Evolutionary conservation across 2,797 vertebrate genomes (phyloP), one percentile per base, ranked within the genome.

Genomic region (Nasua narica): DNA sequence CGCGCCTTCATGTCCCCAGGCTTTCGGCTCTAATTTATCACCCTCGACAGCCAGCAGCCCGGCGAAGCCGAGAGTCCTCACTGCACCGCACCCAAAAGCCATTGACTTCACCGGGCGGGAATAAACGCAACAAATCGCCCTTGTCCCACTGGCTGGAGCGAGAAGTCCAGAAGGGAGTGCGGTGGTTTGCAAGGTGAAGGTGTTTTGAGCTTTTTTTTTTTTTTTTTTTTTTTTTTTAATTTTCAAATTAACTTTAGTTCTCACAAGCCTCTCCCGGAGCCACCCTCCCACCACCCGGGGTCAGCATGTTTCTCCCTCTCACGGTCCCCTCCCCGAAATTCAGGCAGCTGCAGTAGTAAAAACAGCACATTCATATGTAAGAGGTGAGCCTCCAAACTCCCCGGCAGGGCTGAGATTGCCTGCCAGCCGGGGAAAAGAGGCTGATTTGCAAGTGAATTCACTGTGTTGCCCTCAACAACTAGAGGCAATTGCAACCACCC

Each of bases 371-470:
- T 95, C 91, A 48, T 48, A 93, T 78, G 96, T 72, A 88, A 96
- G 96, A 93, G 76, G 27, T 37, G 67, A 95, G 72, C 92, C 43
- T 54, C 65, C 84, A 60, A 89, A 92, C 48, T 29, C 43, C 19
- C 52, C 0, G 11, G 84, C 58, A 37, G 69, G 87, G 40, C 91
- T 35, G 70, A 96, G 85, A 95, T 11, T 8, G 96, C 86, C 77
- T 2, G 3, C 83, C 5, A 87, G 60, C 86, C 7, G 32, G 37
- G 72, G 79, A 35, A 79, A 87, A 86, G 72, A 89, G 92, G 76
- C 91, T 83, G 77, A 90, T 87, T 96, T 90, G 79, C 96, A 93
- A 95, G 77, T 76, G 88, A 94, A 95, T 90, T 83, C 92, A 9
- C 32, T 50, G 87, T 93, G 87, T 69, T 65, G 87, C 86, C 84